phyloP scores from a whole-genome alignment of 2,113 vertebrate species.

The Nerophis lumbriciformis region DNA sequence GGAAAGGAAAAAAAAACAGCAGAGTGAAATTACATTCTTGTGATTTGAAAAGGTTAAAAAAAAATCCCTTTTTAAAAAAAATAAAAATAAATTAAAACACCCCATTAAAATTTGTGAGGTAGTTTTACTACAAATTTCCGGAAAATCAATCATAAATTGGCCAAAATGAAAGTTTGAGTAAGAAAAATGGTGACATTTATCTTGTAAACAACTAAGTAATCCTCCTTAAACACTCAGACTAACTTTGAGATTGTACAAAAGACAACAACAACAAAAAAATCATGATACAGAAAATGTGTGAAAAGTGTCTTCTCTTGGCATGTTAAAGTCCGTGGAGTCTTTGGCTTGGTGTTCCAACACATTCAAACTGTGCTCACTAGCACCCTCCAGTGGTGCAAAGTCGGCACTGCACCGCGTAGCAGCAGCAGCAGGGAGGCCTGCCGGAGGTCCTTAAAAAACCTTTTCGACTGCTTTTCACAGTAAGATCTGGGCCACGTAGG shows the following conservation, averaged over 20 bases:
- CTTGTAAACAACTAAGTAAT: constrained; percentile 65
- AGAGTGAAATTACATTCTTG: neutral
- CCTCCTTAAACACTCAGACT: constrained; percentile 26
- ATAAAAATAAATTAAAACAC: constrained; percentile 10
- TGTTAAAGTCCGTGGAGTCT: constrained; percentile 44
- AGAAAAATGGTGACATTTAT: constrained; percentile 15
- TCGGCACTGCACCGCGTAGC: constrained; percentile 32
- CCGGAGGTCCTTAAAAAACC: constrained; percentile 9
- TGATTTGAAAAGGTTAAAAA: neutral
- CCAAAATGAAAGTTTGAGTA: neutral
- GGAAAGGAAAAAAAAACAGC: neutral
- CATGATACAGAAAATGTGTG: constrained; percentile 19
- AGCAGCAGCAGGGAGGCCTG: constrained; percentile 10
- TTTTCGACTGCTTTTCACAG: constrained; percentile 69
- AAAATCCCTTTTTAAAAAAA: neutral
- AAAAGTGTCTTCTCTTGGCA: constrained; percentile 26
- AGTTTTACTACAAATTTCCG: neutral
- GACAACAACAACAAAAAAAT: constrained; percentile 16
- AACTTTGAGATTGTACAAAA: constrained; percentile 51
- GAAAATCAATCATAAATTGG: no score
- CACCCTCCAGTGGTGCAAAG: constrained; percentile 46
- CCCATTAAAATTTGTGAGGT: neutral
- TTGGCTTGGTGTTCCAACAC: constrained; percentile 60
- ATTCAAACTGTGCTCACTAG: constrained; percentile 45
- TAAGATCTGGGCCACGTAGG: constrained; percentile 95